These are phyloP conservation scores for Rotaria magnacalcarata DNA, from an alignment of 2,888 invertebrate genomes.

Conservation along the genomic window DNA sequence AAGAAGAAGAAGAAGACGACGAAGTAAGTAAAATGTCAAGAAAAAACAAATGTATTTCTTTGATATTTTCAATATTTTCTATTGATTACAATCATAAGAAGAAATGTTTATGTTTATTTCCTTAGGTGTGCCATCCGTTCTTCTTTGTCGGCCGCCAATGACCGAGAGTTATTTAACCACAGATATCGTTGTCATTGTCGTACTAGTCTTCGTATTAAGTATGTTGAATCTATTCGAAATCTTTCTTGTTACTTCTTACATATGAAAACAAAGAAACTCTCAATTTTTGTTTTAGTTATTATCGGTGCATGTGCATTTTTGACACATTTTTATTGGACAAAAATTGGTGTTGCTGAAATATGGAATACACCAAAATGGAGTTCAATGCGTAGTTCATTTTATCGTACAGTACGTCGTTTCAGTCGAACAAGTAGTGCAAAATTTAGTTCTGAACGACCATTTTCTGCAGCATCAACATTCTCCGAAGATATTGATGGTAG, in stretches of 20 bases:
- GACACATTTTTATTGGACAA: constrained; percentile 26
- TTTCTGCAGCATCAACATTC: neutral
- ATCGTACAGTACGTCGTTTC: constrained; percentile 9
- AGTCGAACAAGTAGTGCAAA: constrained; percentile 25
- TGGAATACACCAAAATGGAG: constrained; percentile 36
- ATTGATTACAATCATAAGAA: neutral
- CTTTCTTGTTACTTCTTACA: neutral
- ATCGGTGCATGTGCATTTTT: constrained; percentile 15
- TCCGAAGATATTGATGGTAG: neutral
- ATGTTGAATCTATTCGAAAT: neutral
- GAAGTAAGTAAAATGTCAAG: too few species aligned
- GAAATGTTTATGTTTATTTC: neutral
- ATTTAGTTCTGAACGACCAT: neutral
- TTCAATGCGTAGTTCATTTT: constrained; percentile 27
- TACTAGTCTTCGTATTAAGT: constrained; percentile 14
- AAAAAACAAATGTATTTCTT: neutral
- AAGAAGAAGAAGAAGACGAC: too few species aligned
- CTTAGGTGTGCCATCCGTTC: neutral
- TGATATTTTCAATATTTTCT: neutral
- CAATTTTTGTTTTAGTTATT: neutral
- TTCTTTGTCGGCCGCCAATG: neutral
- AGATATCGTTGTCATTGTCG: constrained; percentile 30
- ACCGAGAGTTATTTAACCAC: constrained; percentile 30
- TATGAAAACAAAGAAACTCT: too few species aligned
- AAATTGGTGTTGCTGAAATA: constrained; percentile 33